Percentiles rank a stretch among this genome's conserved stretches.
Conservation (phyloP, 2,797 vertebrate species). For the Crax fasciolata region DNA sequence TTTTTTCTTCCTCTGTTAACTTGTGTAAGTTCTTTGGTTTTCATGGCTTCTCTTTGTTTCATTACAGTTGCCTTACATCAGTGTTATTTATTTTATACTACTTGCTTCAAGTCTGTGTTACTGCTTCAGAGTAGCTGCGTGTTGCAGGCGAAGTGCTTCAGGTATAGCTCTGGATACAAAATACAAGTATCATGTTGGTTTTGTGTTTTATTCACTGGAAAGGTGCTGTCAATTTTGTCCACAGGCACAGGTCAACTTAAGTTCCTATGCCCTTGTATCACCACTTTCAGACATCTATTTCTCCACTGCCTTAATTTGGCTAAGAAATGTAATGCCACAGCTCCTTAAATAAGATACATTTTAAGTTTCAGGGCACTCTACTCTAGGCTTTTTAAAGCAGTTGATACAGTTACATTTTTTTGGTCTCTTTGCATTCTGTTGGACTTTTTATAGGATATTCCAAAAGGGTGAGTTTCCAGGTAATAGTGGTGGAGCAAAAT, state of each 20-base stretch:
- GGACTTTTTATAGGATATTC: background rate
- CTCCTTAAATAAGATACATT: background rate
- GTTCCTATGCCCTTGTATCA: background rate
- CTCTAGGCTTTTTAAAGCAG: background rate
- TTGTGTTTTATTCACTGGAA: background rate
- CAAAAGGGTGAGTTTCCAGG: background rate
- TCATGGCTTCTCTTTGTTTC: background rate
- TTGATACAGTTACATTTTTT: slow-evolving; percentile 31
- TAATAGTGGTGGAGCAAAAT: background rate
- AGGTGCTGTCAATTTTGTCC: background rate
- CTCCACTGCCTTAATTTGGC: background rate
- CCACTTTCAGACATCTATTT: background rate
- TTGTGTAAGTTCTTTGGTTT: background rate
- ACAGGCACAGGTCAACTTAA: background rate
- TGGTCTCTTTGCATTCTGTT: background rate
- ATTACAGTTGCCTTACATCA: background rate
- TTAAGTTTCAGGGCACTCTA: background rate
- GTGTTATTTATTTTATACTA: background rate
- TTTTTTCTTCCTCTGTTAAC: background rate
- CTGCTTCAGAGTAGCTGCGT: background rate
- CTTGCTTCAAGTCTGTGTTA: background rate
- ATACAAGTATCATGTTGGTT: accelerated
- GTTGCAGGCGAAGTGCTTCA: background rate
- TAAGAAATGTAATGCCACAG: background rate
- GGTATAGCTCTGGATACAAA: background rate